phyloP scores from a whole-genome alignment of 2,113 vertebrate species.

The Chloroceryle aenea region DNA sequence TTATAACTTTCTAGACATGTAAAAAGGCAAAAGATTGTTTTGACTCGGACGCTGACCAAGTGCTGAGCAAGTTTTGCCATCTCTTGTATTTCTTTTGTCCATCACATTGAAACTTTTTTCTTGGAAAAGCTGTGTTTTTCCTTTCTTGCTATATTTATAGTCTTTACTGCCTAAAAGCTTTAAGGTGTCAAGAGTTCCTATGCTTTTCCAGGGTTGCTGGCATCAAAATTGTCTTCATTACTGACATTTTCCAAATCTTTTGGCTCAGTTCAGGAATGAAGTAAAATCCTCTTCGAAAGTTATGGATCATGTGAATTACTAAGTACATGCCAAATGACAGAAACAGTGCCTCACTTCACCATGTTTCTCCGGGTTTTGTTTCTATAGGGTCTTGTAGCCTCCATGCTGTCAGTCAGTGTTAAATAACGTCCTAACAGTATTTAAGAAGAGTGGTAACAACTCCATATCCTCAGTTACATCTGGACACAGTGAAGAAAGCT shows the following conservation, averaged over 20 bases:
- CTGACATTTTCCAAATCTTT: background rate
- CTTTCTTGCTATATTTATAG: background rate
- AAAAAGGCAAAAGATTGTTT: background rate
- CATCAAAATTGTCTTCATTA: background rate
- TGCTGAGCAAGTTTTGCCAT: background rate
- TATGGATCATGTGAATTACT: background rate
- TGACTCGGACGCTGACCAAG: background rate
- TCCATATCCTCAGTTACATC: background rate
- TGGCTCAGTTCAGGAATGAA: background rate
- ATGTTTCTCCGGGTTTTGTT: background rate
- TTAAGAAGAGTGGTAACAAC: background rate
- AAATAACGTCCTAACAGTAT: background rate
- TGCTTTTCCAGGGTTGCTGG: background rate
- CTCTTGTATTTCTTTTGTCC: background rate
- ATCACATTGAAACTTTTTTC: background rate
- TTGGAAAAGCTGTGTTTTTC: background rate
- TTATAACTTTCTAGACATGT: background rate
- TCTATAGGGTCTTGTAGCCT: background rate
- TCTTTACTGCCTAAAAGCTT: background rate
- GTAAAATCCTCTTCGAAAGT: background rate
- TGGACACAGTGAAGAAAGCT: background rate
- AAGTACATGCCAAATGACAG: accelerated
- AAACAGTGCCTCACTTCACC: background rate
- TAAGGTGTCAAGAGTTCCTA: background rate
- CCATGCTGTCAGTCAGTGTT: background rate